Base-by-base conservation (phyloP, 2,797 vertebrate species). In the Pantherophis alleghaniensis region DNA sequence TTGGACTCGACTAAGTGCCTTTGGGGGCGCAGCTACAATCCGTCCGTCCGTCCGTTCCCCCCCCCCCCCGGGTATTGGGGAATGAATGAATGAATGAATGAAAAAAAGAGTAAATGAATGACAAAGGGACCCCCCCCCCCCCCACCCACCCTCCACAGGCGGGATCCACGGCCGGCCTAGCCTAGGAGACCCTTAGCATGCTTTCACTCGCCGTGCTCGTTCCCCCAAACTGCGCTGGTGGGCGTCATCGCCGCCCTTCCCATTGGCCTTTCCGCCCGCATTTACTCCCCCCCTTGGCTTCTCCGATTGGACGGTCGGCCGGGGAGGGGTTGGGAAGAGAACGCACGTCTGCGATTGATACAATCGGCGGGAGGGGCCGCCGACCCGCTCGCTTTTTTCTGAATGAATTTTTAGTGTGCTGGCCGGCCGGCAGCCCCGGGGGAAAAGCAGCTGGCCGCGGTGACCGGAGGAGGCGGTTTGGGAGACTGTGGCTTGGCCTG, bases 281-380 rank as follows among this genome's bases (percentile, higher is more conserved):
- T 16, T 10, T 4, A 9, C 88, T 47, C 56, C 55, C 26, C 42
- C 56, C 56, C 86, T n/a, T 3, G 32, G 55, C 61, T 26, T n/a
- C 93, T 90, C 59, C 18, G 86, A 94, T 92, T 94, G 91, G 93
- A 87, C 91, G 28, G 79, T 57, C 42, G 83, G 51, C 59, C 6
- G 26, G 20, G 2, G 3, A 55, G 2, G 51, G 74, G 47, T 13
- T 42, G 16, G n/a, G 4, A 20, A 26, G 28, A 32, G 5, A 18
- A 60, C 60, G 6, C 91, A 90, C 16, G 91, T 86, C 47, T 20
- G 61, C 55, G 56, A 79, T 26, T 16, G 89, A 56, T 24, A 28
- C 53, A 13, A 20, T 32, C 88, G 53, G 51, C 4, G n/a, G 51
- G 83, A 5, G 51, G 87, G 9, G n/a, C 5, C 2, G 24, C 59